Percentiles rank a stretch among this genome's conserved stretches.
Conservation (phyloP, 1,140 invertebrate genomes). For the Whitmania pigra region DNA sequence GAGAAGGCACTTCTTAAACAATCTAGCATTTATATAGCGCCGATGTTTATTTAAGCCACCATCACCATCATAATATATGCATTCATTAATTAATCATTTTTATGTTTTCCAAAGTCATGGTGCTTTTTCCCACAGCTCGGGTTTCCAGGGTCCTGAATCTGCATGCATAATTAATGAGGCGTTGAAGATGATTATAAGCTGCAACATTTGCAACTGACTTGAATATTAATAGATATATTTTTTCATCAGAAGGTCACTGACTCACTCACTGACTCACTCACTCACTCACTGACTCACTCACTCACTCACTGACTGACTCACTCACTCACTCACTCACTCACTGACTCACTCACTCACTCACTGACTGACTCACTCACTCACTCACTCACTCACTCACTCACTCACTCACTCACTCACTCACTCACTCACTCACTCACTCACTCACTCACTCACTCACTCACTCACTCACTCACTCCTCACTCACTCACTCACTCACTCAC, state of each 20-base stretch:
- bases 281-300: not conserved
- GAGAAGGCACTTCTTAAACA: too few relatives aligned
- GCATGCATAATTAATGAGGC: too few relatives aligned
- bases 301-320: not conserved
- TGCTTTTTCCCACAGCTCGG: too few relatives aligned
- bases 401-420: conserved; percentile 20
- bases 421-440: conserved; percentile 20
- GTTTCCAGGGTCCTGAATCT: too few relatives aligned
- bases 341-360: conserved; percentile 4
- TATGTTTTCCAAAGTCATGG: too few relatives aligned
- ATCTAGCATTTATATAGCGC: too few relatives aligned
- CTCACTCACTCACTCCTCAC: conserved; percentile 20
- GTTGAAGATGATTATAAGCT: too few relatives aligned
- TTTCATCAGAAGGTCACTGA: not conserved
- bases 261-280: not conserved
- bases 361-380: conserved; percentile 15
- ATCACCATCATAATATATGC: too few relatives aligned
- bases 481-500: conserved; percentile 18
- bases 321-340: conserved; percentile 14
- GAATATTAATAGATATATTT: not conserved
- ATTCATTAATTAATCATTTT: too few relatives aligned
- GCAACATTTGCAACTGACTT: too few relatives aligned
- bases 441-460: conserved; percentile 21
- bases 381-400: conserved; percentile 22
- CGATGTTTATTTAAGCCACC: too few relatives aligned